phyloP scores from a whole-genome alignment of 1,140 invertebrate genomes.

The Agrilus planipennis region DNA sequence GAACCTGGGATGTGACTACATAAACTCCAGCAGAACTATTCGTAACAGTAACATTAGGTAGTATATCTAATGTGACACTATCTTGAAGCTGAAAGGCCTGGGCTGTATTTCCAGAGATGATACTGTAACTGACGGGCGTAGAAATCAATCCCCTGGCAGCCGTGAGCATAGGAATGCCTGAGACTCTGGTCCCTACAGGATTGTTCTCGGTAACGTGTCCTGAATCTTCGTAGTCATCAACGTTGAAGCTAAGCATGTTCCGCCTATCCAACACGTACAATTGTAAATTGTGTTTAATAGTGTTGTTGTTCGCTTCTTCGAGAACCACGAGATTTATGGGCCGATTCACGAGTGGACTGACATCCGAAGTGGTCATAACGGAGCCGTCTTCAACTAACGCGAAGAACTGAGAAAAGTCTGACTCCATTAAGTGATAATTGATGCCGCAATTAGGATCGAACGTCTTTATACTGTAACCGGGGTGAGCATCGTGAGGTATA shows the following conservation, averaged over 20 bases:
- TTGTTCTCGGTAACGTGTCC: slow-evolving; percentile 60
- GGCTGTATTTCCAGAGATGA: slow-evolving; percentile 59
- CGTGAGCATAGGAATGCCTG: slow-evolving; percentile 51
- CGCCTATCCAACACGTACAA: slow-evolving; percentile 69
- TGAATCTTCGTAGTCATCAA: slow-evolving; percentile 48
- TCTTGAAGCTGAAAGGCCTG: slow-evolving; percentile 57
- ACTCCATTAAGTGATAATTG: slow-evolving; percentile 58
- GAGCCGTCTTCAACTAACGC: slow-evolving; percentile 77
- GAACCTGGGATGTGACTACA: slow-evolving; percentile 54
- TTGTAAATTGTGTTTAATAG: slow-evolving; percentile 65
- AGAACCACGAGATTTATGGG: slow-evolving; percentile 68
- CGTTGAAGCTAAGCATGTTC: slow-evolving; percentile 65
- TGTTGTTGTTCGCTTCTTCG: slow-evolving; percentile 66
- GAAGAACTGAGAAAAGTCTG: slow-evolving; percentile 69
- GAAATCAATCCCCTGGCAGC: slow-evolving; percentile 43
- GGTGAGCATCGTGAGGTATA: slow-evolving; percentile 70
- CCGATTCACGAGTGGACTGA: slow-evolving; percentile 64
- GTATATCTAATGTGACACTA: slow-evolving; percentile 38
- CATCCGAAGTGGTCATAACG: slow-evolving; percentile 78
- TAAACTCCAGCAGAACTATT: slow-evolving; percentile 48
- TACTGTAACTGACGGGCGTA: slow-evolving; percentile 60
- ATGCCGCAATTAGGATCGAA: slow-evolving; percentile 43
- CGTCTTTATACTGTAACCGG: slow-evolving; percentile 71
- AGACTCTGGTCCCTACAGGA: slow-evolving; percentile 52
- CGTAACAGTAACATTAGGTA: slow-evolving; percentile 45